A percentile compares a stretch with the other conserved stretches of the same genome.
Conservation (phyloP, 2,888 invertebrate species). For the Agriopis marginaria region DNA sequence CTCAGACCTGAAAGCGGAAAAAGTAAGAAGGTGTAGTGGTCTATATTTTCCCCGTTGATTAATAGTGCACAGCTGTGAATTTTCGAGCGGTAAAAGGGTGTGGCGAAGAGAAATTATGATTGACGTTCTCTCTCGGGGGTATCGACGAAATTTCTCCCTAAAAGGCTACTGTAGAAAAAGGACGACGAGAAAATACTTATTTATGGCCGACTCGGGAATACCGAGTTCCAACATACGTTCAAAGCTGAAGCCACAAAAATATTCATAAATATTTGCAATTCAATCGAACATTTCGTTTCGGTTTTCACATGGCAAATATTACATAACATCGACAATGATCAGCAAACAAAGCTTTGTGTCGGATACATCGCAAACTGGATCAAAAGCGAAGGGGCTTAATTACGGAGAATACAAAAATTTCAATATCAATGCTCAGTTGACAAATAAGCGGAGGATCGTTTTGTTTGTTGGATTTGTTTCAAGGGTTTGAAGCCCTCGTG, state of each 20-base stretch:
- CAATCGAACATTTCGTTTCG: conserved; percentile 37
- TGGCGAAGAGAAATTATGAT: conserved; percentile 37
- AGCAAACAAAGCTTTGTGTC: conserved; percentile 35
- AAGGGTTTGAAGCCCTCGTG: conserved; percentile 28
- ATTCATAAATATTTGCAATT: conserved; percentile 41
- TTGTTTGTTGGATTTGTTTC: conserved; percentile 33
- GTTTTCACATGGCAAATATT: conserved; percentile 36
- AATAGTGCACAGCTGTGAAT: conserved; percentile 37
- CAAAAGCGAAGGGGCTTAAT: conserved; percentile 44
- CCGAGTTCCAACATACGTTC: conserved; percentile 20
- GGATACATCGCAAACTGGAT: conserved; percentile 40
- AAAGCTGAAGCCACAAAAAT: conserved; percentile 26
- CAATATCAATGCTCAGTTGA: conserved; percentile 29
- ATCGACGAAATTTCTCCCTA: conserved; percentile 31
- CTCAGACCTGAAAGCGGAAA: conserved; percentile 3
- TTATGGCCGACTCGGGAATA: conserved; percentile 30
- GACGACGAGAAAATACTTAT: conserved; percentile 28
- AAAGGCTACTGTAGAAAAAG: conserved; percentile 31
- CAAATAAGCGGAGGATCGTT: conserved; percentile 17
- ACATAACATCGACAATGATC: conserved; percentile 36
- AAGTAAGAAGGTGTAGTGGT: not conserved
- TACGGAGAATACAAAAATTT: conserved; percentile 30
- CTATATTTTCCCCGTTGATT: conserved; percentile 29
- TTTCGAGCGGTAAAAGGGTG: conserved; percentile 36
- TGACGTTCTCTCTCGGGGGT: conserved; percentile 32